A percentile compares a stretch with the other conserved stretches of the same genome.
These are phyloP conservation scores for Orchesellides sinensis DNA, from an alignment of 2,888 invertebrate genomes.

Conservation along the genomic window DNA sequence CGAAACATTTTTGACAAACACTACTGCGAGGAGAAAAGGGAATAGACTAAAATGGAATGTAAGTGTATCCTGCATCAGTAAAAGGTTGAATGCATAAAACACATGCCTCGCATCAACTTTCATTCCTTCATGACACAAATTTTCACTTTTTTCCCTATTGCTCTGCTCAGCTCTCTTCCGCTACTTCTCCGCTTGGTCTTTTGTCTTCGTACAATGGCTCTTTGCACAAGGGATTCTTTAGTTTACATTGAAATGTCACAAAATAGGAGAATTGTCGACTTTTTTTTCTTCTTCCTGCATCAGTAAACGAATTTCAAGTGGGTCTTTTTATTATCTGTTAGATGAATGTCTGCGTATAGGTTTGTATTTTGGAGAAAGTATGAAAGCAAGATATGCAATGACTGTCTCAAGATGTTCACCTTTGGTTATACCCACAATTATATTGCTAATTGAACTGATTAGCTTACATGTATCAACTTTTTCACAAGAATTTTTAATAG, in stretches of 20 bases:
- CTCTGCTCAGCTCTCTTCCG: no score
- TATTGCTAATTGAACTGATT: no score
- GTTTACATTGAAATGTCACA: slow-evolving; percentile 27
- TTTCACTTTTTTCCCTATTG: background rate
- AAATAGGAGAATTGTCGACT: slow-evolving; percentile 1
- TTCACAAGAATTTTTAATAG: no score
- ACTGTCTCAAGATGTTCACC: no score
- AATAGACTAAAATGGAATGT: background rate
- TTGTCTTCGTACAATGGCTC: background rate
- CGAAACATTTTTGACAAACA: background rate
- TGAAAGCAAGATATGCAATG: no score
- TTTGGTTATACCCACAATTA: no score
- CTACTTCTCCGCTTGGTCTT: background rate
- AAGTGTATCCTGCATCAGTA: background rate
- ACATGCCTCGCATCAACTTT: background rate
- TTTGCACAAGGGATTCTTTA: slow-evolving; percentile 1
- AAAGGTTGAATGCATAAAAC: background rate
- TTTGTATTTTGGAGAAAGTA: no score
- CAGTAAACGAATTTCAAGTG: no score
- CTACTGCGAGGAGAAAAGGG: background rate
- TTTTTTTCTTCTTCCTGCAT: background rate
- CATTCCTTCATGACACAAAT: slow-evolving; percentile 1
- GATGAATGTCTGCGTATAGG: no score
- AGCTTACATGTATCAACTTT: no score
- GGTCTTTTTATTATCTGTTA: no score